These are phyloP conservation scores for Drosophila virilis DNA, from an alignment of 1,140 invertebrate species.

Conservation along the genomic window DNA sequence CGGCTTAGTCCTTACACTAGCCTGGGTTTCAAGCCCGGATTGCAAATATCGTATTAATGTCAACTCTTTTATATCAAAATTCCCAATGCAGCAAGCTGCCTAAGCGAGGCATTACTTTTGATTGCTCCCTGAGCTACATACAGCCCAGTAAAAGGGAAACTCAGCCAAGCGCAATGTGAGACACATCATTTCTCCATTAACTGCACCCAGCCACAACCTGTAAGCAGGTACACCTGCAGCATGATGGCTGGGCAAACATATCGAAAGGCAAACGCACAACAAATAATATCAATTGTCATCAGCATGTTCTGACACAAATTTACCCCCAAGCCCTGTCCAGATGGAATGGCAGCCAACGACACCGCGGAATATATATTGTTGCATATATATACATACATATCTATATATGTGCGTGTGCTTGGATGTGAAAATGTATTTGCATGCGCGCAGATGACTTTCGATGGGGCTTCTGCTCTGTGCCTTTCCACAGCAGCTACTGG, in stretches of 20 bases:
- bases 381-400: slow-evolving; percentile 6
- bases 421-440: slow-evolving; percentile 26
- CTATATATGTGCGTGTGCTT: neutral
- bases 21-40: too few species aligned
- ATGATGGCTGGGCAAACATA: slow-evolving; percentile 44
- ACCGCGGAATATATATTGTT: slow-evolving; percentile 20
- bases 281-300: slow-evolving; percentile 80
- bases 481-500: neutral
- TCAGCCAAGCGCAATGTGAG: slow-evolving; percentile 7
- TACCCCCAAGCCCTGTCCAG: neutral
- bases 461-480: neutral
- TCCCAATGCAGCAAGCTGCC: neutral
- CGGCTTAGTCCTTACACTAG: too few species aligned
- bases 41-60: too few species aligned
- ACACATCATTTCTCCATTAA: slow-evolving; percentile 38
- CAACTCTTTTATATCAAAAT: too few species aligned
- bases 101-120: neutral
- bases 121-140: neutral
- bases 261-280: slow-evolving; percentile 61
- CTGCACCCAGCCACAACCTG: neutral
- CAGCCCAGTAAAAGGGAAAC: neutral
- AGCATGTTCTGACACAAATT: slow-evolving; percentile 20
- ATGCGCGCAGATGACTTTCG: slow-evolving; percentile 35
- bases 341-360: slow-evolving; percentile 6
- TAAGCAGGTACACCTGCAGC: slow-evolving; percentile 22